Conservation (phyloP, 1,140 invertebrate species). For the Euglossa dilemma region DNA sequence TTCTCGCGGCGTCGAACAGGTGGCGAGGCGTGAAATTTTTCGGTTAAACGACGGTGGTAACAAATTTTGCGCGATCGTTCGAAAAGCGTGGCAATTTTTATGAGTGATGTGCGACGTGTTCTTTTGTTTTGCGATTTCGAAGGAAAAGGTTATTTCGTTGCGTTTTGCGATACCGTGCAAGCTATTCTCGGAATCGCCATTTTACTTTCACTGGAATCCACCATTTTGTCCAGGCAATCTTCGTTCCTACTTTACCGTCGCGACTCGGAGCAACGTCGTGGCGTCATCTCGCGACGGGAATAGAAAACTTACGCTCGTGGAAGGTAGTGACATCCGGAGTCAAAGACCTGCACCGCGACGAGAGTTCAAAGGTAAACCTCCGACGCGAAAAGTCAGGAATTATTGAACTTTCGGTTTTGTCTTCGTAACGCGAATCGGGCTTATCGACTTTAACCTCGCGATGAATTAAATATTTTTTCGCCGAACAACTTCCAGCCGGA, state of each 20-base stretch:
- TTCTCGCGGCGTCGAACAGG: neutral
- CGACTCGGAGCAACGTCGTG: neutral
- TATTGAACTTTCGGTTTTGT: neutral
- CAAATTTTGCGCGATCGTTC: too few relatives aligned
- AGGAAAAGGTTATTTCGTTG: too few relatives aligned
- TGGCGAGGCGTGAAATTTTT: neutral
- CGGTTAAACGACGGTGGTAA: neutral
- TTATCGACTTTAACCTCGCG: neutral
- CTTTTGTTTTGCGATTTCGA: neutral
- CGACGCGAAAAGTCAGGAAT: neutral
- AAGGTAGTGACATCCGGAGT: neutral
- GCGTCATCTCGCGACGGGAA: neutral
- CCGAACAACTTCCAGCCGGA: neutral
- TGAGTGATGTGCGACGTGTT: too few relatives aligned
- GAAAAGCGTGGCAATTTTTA: neutral
- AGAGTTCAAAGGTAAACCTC: slow-evolving; percentile 11
- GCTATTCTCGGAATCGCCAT: neutral
- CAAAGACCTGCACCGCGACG: neutral
- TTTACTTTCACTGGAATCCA: neutral
- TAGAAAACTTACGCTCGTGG: neutral
- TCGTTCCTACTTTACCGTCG: neutral
- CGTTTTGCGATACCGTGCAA: too few relatives aligned
- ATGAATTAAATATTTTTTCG: too few relatives aligned
- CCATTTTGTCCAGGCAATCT: neutral
- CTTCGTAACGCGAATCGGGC: neutral